Evolutionary conservation across 2,888 invertebrate genomes (phyloP).

Genomic region (Dyspetes luteomarginatus): DNA sequence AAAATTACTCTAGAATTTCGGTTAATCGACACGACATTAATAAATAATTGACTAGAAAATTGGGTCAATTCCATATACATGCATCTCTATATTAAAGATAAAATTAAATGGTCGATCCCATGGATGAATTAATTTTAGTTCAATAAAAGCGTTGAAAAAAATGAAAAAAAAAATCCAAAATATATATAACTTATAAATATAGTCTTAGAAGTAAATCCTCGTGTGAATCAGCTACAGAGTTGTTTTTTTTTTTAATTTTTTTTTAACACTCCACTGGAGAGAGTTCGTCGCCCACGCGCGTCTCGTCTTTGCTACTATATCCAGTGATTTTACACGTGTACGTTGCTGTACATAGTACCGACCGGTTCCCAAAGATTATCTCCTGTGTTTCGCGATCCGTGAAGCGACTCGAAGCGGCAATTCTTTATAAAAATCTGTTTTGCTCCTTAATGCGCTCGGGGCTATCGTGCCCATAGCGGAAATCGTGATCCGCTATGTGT

Average conservation of each 20-base stretch:
- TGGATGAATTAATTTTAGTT: too few relatives aligned
- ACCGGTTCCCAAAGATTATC: slow-evolving; percentile 43
- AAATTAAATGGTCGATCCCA: too few relatives aligned
- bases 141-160: too few relatives aligned
- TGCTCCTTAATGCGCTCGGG: not conserved
- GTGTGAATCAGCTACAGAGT: not conserved
- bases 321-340: slow-evolving; percentile 52
- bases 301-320: slow-evolving; percentile 32
- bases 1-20: too few relatives aligned
- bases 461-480: not conserved
- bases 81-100: too few relatives aligned
- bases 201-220: too few relatives aligned
- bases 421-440: not conserved
- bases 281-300: slow-evolving; percentile 40
- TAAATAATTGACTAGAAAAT: too few relatives aligned
- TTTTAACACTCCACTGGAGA: slow-evolving; percentile 30
- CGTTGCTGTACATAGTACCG: not conserved
- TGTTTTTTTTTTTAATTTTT: slow-evolving; percentile 9
- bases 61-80: too few relatives aligned
- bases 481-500: not conserved
- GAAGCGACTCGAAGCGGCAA: not conserved
- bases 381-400: slow-evolving; percentile 1
- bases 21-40: too few relatives aligned
- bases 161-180: too few relatives aligned
- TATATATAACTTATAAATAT: too few relatives aligned